Conservation (phyloP, 2,797 vertebrate genomes). For the Coreius guichenoti region DNA sequence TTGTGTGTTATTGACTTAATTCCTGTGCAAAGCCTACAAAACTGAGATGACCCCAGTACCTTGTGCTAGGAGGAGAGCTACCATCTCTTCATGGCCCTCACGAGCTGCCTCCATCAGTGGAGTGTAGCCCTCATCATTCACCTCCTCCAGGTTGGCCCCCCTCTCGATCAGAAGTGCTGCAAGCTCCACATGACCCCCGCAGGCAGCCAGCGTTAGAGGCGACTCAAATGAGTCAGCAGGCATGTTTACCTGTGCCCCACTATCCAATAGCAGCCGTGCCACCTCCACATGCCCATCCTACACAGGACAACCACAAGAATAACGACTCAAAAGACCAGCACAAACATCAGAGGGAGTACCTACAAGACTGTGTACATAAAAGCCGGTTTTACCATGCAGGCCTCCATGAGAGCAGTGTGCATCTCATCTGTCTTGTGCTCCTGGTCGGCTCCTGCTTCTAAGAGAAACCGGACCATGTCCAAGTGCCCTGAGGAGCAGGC, state of each 20-base stretch:
- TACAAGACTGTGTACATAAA: neutral
- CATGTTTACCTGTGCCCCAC: slow-evolving; percentile 99
- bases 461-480: slow-evolving; percentile 98
- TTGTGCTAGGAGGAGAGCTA: slow-evolving; percentile 95
- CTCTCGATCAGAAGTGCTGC: slow-evolving; percentile 96
- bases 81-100: slow-evolving; percentile 99
- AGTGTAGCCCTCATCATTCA: slow-evolving; percentile 98
- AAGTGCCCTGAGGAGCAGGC: slow-evolving; percentile 87
- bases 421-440: slow-evolving; percentile 99
- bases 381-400: slow-evolving; percentile 91
- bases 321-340: neutral
- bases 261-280: slow-evolving; percentile 96
- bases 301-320: neutral
- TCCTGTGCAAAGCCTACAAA: neutral
- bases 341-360: neutral
- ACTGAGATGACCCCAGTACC: slow-evolving; percentile 72
- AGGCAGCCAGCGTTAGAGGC: slow-evolving; percentile 94
- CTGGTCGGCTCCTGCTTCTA: slow-evolving; percentile 98
- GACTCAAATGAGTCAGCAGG: slow-evolving; percentile 98
- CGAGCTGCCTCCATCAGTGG: slow-evolving; percentile 98
- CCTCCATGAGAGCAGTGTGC: slow-evolving; percentile 99
- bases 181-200: slow-evolving; percentile 96
- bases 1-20: neutral
- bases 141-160: slow-evolving; percentile 98
- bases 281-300: slow-evolving; percentile 99